A percentile compares a stretch with the other conserved stretches of the same genome.
Evolutionary conservation across 2,888 invertebrate genomes (phyloP).

Genomic region (Eristalinus aeneus): DNA sequence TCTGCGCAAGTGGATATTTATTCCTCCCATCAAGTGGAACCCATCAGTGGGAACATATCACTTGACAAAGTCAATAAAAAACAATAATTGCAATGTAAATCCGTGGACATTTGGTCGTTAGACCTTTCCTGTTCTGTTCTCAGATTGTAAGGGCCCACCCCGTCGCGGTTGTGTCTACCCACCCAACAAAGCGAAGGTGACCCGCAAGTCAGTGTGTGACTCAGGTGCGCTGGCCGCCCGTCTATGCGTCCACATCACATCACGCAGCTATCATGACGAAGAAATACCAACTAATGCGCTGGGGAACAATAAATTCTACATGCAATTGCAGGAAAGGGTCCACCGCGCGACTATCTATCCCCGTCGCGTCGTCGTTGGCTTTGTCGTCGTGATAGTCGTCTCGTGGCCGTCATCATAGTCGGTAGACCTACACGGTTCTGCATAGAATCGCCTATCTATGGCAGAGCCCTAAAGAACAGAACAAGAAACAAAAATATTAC

Average conservation of each 20-base stretch:
- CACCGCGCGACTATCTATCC: slow-evolving; percentile 36
- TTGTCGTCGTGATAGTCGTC: neutral
- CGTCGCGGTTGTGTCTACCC: slow-evolving; percentile 27
- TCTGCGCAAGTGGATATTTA: slow-evolving; percentile 70
- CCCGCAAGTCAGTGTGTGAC: slow-evolving; percentile 29
- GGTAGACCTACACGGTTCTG: slow-evolving; percentile 51
- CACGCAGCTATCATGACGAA: slow-evolving; percentile 64
- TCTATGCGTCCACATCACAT: slow-evolving; percentile 63
- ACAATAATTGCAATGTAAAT: slow-evolving; percentile 74
- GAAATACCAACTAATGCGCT: slow-evolving; percentile 64
- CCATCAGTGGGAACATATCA: slow-evolving; percentile 70
- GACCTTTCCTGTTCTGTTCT: slow-evolving; percentile 16
- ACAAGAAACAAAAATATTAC: slow-evolving; percentile 66
- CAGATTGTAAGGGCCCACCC: slow-evolving; percentile 42
- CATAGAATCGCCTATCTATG: slow-evolving; percentile 20
- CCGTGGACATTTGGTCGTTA: slow-evolving; percentile 65
- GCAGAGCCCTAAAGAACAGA: slow-evolving; percentile 21
- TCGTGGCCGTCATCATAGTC: neutral
- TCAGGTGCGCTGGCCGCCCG: slow-evolving; percentile 56
- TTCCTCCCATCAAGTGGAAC: slow-evolving; percentile 61
- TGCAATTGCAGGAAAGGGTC: slow-evolving; percentile 61
- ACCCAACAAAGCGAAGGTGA: neutral
- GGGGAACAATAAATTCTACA: slow-evolving; percentile 62
- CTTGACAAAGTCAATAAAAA: slow-evolving; percentile 73
- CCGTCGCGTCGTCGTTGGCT: neutral